Base-by-base conservation (phyloP, 1,140 invertebrate species). In the Drosophila baimaii region DNA sequence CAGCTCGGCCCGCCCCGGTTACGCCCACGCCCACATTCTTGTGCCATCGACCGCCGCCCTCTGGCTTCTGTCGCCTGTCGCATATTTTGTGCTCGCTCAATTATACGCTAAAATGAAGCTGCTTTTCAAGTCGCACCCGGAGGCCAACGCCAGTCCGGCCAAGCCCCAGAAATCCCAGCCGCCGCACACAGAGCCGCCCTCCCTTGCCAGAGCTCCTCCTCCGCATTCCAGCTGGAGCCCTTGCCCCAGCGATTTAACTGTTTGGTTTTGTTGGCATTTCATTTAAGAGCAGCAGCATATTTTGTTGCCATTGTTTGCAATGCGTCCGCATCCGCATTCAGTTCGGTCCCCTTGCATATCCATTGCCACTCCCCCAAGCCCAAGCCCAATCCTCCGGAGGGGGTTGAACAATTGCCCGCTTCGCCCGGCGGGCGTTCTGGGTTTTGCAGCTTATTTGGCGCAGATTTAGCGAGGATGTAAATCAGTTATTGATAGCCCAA, bases 61-160 rank as follows among this genome's bases (percentile, higher is more conserved):
- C 57, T 58, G 73, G 63, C 80, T 72, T 78, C 81, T 74, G 76
- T 71, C 55, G 79, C 79, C 71, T 72, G 77, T 88, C 80, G 83
- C 84, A 83, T 77, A 83, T 89, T 89, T 89, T 77, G 84, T 80
- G 83, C 64, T 64, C 77, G 73, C 83, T 83, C 83, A 88, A 88
- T 88, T 88, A 88, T 88, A 89, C 80, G 83, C 77, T 80, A 88
- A 89, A 88, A 89, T 88, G 83, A 88, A 89, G 83, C 83, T 86
- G 82, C 82, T 79, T 81, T 79, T 77, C 64, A 73, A 82, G 82
- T 79, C 54, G 66, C 58, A 63, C 79, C 76, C 76, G 46, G 71
- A 68, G 70, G 82, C 58, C 56, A 76, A 77, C 73, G 37, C 37
- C 73, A 77, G 62, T 77, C 74, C 65, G 44, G 66, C 61, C 37